phyloP scores from a whole-genome alignment of 2,113 vertebrate genomes.

The Microtus montanus region DNA sequence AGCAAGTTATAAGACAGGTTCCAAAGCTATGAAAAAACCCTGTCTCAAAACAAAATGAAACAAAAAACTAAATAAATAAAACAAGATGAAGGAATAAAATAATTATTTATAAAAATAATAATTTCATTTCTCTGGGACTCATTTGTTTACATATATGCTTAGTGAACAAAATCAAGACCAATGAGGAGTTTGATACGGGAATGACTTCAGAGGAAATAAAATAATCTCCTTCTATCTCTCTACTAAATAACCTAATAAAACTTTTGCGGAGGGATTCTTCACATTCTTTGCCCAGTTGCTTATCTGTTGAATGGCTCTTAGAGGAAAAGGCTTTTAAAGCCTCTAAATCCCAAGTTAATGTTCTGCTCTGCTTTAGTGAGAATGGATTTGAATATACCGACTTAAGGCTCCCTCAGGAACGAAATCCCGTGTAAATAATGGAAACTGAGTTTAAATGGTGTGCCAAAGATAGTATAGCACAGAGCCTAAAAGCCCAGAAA shows the following conservation, averaged over 20 bases:
- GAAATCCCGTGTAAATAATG: not conserved
- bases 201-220: slow-evolving; percentile 47
- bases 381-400: slow-evolving; percentile 11
- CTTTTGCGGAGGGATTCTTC: slow-evolving; percentile 14
- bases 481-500: not conserved
- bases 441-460: slow-evolving; percentile 30
- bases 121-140: not conserved
- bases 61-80: not conserved
- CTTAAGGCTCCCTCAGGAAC: not conserved
- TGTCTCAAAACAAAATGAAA: no score
- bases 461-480: not conserved
- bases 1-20: no score
- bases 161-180: not conserved
- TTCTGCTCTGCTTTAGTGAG: slow-evolving; percentile 37
- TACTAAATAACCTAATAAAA: slow-evolving; percentile 48
- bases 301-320: slow-evolving; percentile 14
- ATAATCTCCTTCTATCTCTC: not conserved
- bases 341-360: slow-evolving; percentile 20
- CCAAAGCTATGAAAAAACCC: no score
- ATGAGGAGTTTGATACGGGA: not conserved
- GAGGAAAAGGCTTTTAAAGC: not conserved
- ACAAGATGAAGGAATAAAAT: not conserved
- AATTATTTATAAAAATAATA: slow-evolving; percentile 25
- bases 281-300: not conserved
- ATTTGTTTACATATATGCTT: slow-evolving; percentile 43